phyloP scores from a whole-genome alignment of 2,113 vertebrate species.

The Morone saxatilis region DNA sequence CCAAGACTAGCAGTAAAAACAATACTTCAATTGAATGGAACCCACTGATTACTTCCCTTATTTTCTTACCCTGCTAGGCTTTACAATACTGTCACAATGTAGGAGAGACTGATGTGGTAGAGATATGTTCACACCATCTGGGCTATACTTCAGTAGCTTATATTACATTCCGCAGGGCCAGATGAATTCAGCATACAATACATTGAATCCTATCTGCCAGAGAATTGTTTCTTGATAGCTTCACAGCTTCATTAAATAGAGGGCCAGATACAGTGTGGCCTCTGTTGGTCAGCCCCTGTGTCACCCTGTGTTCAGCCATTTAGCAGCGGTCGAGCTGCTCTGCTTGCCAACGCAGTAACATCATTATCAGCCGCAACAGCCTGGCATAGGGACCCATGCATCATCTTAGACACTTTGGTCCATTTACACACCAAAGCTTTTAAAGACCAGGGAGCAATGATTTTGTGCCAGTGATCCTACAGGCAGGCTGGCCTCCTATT shows the following conservation, averaged over 20 bases:
- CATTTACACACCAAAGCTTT: slow-evolving; percentile 73
- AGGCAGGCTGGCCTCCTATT: slow-evolving; percentile 65
- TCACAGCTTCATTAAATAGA: slow-evolving; percentile 72
- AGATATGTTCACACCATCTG: slow-evolving; percentile 61
- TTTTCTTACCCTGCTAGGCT: slow-evolving; percentile 53
- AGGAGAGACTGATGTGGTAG: slow-evolving; percentile 43
- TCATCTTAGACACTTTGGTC: slow-evolving; percentile 75
- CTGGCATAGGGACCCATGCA: slow-evolving; percentile 69
- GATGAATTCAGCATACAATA: slow-evolving; percentile 58
- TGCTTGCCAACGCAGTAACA: slow-evolving; percentile 74
- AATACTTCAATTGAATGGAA: slow-evolving; percentile 68
- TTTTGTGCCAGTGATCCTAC: slow-evolving; percentile 71
- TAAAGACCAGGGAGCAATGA: slow-evolving; percentile 69
- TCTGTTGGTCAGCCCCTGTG: slow-evolving; percentile 54
- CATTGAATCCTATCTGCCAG: slow-evolving; percentile 48
- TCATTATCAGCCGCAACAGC: slow-evolving; percentile 69
- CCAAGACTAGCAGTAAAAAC: slow-evolving; percentile 63
- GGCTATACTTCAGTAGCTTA: slow-evolving; percentile 39
- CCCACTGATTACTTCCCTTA: slow-evolving; percentile 66
- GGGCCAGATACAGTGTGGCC: slow-evolving; percentile 56
- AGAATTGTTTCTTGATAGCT: slow-evolving; percentile 50
- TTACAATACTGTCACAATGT: slow-evolving; percentile 49
- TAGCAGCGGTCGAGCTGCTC: slow-evolving; percentile 51
- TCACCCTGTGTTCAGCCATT: slow-evolving; percentile 67
- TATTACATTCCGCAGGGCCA: slow-evolving; percentile 47